These are phyloP conservation scores for Colistium nudipinnis DNA, from an alignment of 2,113 vertebrate genomes.

Conservation along the genomic window DNA sequence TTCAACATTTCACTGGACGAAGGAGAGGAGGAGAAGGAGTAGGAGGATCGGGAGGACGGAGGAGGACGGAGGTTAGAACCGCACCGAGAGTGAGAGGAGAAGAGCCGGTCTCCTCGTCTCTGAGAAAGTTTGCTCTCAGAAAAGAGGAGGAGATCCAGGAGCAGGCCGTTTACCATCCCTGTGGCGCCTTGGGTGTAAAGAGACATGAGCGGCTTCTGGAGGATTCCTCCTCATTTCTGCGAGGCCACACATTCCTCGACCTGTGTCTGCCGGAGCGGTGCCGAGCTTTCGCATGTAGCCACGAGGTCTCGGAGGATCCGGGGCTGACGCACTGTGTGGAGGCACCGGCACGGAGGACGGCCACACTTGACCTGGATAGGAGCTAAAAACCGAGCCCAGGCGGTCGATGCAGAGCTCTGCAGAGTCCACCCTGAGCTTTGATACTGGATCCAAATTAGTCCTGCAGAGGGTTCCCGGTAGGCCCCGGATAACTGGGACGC, in stretches of 20 bases:
- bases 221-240: conserved; percentile 14
- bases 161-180: conserved; percentile 25
- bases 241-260: conserved; percentile 41
- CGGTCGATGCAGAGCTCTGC: conserved; percentile 38
- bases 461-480: conserved; percentile 16
- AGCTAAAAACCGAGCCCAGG: conserved; percentile 43
- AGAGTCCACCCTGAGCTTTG: conserved; percentile 34
- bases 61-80: conserved; percentile 4
- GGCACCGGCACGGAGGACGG: conserved; percentile 58
- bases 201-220: conserved; percentile 35
- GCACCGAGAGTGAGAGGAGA: conserved; percentile 4
- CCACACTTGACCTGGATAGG: conserved; percentile 76
- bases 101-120: neutral
- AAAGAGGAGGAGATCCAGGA: conserved; percentile 24
- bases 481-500: conserved; percentile 32
- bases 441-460: conserved; percentile 20
- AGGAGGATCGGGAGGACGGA: too few relatives aligned
- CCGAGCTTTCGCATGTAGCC: conserved; percentile 43
- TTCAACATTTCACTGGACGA: conserved; percentile 28
- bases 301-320: conserved; percentile 60
- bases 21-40: conserved; percentile 26
- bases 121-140: conserved; percentile 63
- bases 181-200: conserved; percentile 13
- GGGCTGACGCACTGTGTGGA: conserved; percentile 57
- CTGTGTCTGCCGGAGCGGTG: conserved; percentile 45